Conservation (phyloP, 2,113 vertebrate species). For the Leucoraja erinaceus region DNA sequence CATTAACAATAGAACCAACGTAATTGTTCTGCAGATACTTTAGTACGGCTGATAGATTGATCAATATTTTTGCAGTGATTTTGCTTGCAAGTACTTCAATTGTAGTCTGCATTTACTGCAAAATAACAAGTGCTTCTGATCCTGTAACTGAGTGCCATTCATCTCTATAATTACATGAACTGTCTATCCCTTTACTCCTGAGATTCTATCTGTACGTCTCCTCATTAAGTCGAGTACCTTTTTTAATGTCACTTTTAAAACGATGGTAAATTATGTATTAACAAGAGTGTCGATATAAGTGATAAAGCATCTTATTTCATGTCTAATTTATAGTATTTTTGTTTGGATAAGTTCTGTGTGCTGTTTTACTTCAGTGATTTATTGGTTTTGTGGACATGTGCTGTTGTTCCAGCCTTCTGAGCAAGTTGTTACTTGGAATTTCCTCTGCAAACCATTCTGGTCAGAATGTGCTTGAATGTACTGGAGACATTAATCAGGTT, state of each 20-base stretch:
- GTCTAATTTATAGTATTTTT: neutral
- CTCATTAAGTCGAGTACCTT: neutral
- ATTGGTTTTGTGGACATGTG: neutral
- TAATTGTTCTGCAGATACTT: neutral
- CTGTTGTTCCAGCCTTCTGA: neutral
- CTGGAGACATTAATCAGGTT: neutral
- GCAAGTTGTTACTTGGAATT: neutral
- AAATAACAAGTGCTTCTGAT: neutral
- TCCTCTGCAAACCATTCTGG: neutral
- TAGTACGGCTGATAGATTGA: neutral
- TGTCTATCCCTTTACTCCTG: neutral
- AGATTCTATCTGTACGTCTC: neutral
- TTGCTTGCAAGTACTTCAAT: neutral
- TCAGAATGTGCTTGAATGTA: neutral
- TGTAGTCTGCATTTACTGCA: neutral
- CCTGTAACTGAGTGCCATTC: neutral
- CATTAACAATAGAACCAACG: too few relatives aligned
- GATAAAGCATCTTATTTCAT: neutral
- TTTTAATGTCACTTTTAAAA: conserved; percentile 5
- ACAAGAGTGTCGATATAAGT: neutral
- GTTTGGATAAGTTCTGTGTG: neutral
- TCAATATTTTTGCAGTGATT: neutral
- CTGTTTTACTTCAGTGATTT: neutral
- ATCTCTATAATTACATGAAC: neutral
- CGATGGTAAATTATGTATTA: neutral